phyloP scores from a whole-genome alignment of 1,140 invertebrate genomes.

The Trypoxylus dichotomus region DNA sequence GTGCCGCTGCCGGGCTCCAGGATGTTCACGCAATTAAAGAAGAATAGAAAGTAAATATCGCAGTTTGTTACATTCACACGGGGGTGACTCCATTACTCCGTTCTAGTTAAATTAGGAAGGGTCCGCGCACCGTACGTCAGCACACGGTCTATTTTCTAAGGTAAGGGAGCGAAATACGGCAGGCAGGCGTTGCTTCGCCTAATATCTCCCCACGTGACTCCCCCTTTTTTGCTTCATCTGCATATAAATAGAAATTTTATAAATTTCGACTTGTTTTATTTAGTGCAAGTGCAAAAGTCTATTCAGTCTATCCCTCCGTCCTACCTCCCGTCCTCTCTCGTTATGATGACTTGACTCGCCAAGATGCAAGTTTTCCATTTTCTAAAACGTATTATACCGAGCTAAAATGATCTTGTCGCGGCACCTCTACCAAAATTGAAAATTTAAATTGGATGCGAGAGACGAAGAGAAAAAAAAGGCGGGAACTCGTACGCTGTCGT shows the following conservation, averaged over 20 bases:
- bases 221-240: constrained; percentile 1
- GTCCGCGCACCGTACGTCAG: background rate
- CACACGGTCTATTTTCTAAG: too few relatives aligned
- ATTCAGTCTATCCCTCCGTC: background rate
- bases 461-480: too few relatives aligned
- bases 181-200: too few relatives aligned
- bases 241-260: constrained; percentile 26
- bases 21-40: constrained; percentile 10
- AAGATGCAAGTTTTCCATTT: constrained; percentile 15
- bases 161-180: too few relatives aligned
- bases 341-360: background rate
- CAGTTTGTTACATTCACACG: constrained; percentile 23
- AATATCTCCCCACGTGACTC: background rate
- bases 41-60: constrained; percentile 22
- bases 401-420: background rate
- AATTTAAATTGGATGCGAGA: constrained; percentile 1
- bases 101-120: constrained; percentile 20
- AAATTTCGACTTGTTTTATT: constrained; percentile 21
- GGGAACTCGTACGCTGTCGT: too few relatives aligned
- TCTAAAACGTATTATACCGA: background rate
- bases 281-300: background rate
- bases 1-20: background rate
- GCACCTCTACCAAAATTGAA: background rate
- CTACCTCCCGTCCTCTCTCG: too few relatives aligned
- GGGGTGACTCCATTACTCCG: constrained; percentile 13